Percentiles rank a stretch among this genome's conserved stretches.
These are phyloP conservation scores for Mus pahari DNA, from an alignment of 2,113 vertebrate genomes.

Conservation along the genomic window DNA sequence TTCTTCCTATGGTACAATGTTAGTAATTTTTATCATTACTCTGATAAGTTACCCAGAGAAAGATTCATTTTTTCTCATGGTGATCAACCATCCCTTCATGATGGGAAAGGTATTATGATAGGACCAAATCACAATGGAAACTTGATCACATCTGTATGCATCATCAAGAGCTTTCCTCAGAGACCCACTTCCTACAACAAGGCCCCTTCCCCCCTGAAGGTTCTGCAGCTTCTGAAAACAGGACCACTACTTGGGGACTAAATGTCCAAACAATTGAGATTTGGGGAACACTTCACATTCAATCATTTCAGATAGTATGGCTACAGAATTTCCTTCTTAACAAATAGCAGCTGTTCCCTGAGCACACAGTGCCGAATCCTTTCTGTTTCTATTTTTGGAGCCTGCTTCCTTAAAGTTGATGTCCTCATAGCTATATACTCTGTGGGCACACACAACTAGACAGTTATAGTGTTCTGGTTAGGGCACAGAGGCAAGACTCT, in stretches of 20 bases:
- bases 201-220: not conserved
- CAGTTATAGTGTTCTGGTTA: not conserved
- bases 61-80: not conserved
- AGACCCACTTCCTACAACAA: not conserved
- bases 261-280: not conserved
- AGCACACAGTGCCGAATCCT: not conserved
- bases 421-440: not conserved
- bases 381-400: not conserved
- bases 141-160: not conserved
- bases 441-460: not conserved
- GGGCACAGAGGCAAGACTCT: not conserved
- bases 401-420: not conserved
- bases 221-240: not conserved
- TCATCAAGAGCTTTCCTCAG: not conserved
- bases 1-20: not conserved
- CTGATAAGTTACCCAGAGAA: not conserved
- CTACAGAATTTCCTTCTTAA: not conserved
- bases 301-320: not conserved
- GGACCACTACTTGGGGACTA: not conserved
- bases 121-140: not conserved
- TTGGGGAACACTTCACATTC: not conserved
- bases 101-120: not conserved
- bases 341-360: not conserved
- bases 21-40: not conserved
- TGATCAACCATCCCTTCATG: not conserved